Base-by-base conservation (phyloP, 2,797 vertebrate genomes). In the Staurois parvus region DNA sequence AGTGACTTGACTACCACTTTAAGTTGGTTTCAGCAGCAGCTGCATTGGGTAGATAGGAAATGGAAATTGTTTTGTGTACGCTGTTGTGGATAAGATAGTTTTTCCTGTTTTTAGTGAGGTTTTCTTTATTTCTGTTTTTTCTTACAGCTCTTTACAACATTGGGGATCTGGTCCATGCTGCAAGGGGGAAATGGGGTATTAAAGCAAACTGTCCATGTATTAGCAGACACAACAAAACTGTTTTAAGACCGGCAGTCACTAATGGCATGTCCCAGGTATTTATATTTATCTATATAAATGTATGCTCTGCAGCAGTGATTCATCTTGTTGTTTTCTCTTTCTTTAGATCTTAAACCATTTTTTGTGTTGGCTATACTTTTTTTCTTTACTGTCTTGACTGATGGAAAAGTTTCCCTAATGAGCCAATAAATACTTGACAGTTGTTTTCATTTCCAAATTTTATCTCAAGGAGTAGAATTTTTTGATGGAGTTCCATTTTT, bases 141-240 rank as follows among this genome's bases (percentile, higher is more conserved):
- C 85, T 90, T 59, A 13, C 81, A 99, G 98, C 98, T 48, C 96
- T 99, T 87, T 99, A 99, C 91, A 99, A 97, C 93, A 99, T 99
- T 88, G 98, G 98, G 88, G 98, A 99, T 90, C 98, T 99, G 98
- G 98, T 99, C 86, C 98, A 99, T 79, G 95, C 97, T 89, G 97
- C 98, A 32, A 96, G 98, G 90, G 98, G 98, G 79, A 99, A 99
- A 86, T 99, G 98, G 98, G 98, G 98, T 84, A 99, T 99, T 90
- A 99, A 99, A 95, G 98, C 98, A 15, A 99, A 99, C 72, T 99
- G 98, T 89, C 98, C 98, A 0, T 99, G 98, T 91, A 96, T 97
- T 90, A 99, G 93, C 93, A 96, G 98, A 88, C 96, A 99, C 88
- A 96, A 90, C 85, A 99, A 97, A 94, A 96, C 97, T 0, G 94